Base-by-base conservation (phyloP, 2,113 vertebrate species). In the Pitta sordida region DNA sequence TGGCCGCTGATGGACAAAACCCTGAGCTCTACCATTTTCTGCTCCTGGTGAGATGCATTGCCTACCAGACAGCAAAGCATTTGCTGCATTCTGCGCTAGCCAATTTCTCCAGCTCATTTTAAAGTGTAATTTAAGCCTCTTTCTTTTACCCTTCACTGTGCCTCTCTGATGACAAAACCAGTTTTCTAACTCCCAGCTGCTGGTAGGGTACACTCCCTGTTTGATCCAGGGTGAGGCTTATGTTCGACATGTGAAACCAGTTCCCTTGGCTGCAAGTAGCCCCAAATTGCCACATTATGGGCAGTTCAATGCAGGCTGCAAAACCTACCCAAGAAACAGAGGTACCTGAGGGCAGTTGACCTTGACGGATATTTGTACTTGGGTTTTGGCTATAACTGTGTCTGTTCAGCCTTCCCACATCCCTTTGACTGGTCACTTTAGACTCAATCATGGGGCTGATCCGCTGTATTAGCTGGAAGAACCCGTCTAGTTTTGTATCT, bases 41-140 rank as follows among this genome's bases (percentile, higher is more conserved):
- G 55, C 52, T 77, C 17, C 67, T 87, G 55, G 43, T 90, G 59
- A 88, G 78, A 85, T 46, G 51, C 39, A 52, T 52, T 83, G 52
- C 75, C 62, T 93, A 88, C 63, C 71, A 55, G 83, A 80, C 71
- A 79, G 64, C 43, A 64, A 88, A 91, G 70, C 75, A 37, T 74
- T 67, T 91, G 64, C 62, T 86, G 69, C 29, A 11, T 79, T 82
- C 73, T 87, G 49, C 53, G 18, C 21, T 36, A 76, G 86, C 58
- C 81, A 84, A 46, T 73, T 93, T 93, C 55, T 82, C 65, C 21
- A 80, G 65, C 70, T 95, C 37, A 58, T 92, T 92, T 95, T 32
- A 77, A 87, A 92, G 63, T 88, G 88, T 91, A 90, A 87, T 93
- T 58, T 83, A 73, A 94, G 8, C 43, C 37, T 68, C 9, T 32